Percentiles rank a stretch among this genome's conserved stretches.
phyloP scores from a whole-genome alignment of 1,140 invertebrate species.

The Drosophila pectinifera region DNA sequence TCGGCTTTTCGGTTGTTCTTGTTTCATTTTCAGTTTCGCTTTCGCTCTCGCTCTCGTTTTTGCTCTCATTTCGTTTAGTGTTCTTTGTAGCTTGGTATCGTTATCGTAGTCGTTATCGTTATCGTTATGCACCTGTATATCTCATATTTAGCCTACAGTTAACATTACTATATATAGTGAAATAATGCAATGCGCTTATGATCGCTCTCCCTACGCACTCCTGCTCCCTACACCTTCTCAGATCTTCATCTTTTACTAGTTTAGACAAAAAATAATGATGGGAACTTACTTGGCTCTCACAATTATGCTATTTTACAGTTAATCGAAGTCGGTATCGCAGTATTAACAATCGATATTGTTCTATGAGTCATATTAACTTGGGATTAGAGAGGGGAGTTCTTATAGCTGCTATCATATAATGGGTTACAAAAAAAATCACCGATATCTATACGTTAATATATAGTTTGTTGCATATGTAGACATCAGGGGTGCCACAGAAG shows the following conservation, averaged over 20 bases:
- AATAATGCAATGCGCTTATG: conserved; percentile 37
- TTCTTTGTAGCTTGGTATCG: conserved; percentile 50
- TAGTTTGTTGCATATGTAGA: conserved; percentile 11
- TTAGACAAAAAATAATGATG: conserved; percentile 26
- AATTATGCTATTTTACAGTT: conserved; percentile 49
- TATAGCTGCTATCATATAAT: conserved; percentile 31
- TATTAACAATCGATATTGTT: conserved; percentile 43
- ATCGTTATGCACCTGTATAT: conserved; percentile 61
- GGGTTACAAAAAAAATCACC: conserved; percentile 31
- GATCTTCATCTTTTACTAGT: neutral
- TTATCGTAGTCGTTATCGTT: conserved; percentile 58
- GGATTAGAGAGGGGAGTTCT: conserved; percentile 20
- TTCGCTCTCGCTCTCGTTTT: conserved; percentile 1
- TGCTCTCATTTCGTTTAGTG: conserved; percentile 43
- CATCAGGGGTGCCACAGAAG: conserved; percentile 1
- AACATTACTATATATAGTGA: conserved; percentile 46
- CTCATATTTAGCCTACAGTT: conserved; percentile 58
- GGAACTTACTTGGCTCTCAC: conserved; percentile 24
- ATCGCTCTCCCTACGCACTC: neutral
- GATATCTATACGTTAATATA: conserved; percentile 11
- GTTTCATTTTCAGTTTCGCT: conserved; percentile 8
- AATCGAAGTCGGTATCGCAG: conserved; percentile 42
- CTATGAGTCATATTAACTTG: conserved; percentile 19
- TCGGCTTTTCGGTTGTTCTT: conserved; percentile 11
- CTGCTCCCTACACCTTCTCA: too few species aligned